Evolutionary conservation across 2,888 invertebrate genomes (phyloP), one percentile per base, ranked within the genome.

Genomic region (Didymodactylos carnosus): DNA sequence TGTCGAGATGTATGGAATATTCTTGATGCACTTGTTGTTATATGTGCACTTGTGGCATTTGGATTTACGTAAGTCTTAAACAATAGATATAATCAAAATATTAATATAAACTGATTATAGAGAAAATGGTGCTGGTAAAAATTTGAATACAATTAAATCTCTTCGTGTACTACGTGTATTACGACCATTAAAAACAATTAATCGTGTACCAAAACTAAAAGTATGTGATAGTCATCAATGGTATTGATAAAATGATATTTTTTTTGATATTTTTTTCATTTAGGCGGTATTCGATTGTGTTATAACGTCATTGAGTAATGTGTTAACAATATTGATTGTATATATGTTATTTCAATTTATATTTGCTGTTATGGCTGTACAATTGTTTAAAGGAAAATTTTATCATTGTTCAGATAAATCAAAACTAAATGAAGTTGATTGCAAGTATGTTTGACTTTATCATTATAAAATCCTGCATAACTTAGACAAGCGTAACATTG

Each of bases 231-330:
- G n/a, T n/a, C n/a, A n/a, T n/a, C n/a, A n/a, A n/a, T n/a, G n/a
- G n/a, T n/a, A n/a, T n/a, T n/a, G n/a, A n/a, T n/a, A n/a, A n/a
- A n/a, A n/a, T n/a, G n/a, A n/a, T n/a, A n/a, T n/a, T n/a, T n/a
- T n/a, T n/a, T n/a, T n/a, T n/a, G n/a, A n/a, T n/a, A n/a, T n/a
- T n/a, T n/a, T n/a, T n/a, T n/a, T n/a, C n/a, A n/a, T n/a, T n/a
- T n/a, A n/a, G n/a, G 97, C 97, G 86, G 98, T 98, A 86, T 98
- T 98, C 87, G 97, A 98, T 88, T 98, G 98, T 88, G 94, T 98
- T 84, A 95, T 98, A 86, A 97, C 97, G 88, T 97, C 97, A 85
- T 88, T 98, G 86, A 97, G 97, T 88, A 98, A 98, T 86, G 98
- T 98, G 86, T 94, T 97, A 86, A 97, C 97, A 89, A 98, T 98